phyloP scores from a whole-genome alignment of 2,888 invertebrate genomes.

The Sphaerolaimus hirsutus region DNA sequence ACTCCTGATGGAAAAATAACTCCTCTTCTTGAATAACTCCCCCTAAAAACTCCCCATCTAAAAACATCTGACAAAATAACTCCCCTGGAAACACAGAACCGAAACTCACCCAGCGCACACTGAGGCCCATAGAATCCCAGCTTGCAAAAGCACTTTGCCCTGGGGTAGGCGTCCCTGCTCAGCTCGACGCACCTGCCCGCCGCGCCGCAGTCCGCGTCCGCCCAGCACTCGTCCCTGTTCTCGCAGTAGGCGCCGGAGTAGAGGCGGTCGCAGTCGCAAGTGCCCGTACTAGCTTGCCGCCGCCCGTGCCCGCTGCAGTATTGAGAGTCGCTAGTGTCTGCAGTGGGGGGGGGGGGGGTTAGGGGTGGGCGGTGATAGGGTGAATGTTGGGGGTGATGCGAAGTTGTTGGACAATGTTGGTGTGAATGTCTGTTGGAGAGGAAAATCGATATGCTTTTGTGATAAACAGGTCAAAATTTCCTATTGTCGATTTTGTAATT shows the following conservation, averaged over 20 bases:
- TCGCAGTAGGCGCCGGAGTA: slow-evolving; percentile 60
- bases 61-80: too few relatives aligned
- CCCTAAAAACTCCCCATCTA: too few relatives aligned
- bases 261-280: slow-evolving; percentile 30
- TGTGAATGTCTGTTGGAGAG: too few relatives aligned
- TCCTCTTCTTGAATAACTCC: too few relatives aligned
- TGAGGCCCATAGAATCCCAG: slow-evolving; percentile 61
- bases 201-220: slow-evolving; percentile 54
- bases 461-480: too few relatives aligned
- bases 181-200: slow-evolving; percentile 36
- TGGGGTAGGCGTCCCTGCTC: slow-evolving; percentile 52
- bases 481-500: background rate
- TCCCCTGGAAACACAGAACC: too few relatives aligned
- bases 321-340: slow-evolving; percentile 45
- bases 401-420: too few relatives aligned
- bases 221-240: slow-evolving; percentile 57
- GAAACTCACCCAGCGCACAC: slow-evolving; percentile 49
- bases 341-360: slow-evolving; percentile 6
- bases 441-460: too few relatives aligned
- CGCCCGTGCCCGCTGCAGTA: slow-evolving; percentile 67
- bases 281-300: slow-evolving; percentile 13
- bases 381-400: too few relatives aligned
- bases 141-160: slow-evolving; percentile 62
- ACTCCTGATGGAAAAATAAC: too few relatives aligned
- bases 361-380: background rate